Evolutionary conservation across 2,888 invertebrate species (phyloP), one percentile per base, ranked within the genome.

Genomic region (Mamestra brassicae): DNA sequence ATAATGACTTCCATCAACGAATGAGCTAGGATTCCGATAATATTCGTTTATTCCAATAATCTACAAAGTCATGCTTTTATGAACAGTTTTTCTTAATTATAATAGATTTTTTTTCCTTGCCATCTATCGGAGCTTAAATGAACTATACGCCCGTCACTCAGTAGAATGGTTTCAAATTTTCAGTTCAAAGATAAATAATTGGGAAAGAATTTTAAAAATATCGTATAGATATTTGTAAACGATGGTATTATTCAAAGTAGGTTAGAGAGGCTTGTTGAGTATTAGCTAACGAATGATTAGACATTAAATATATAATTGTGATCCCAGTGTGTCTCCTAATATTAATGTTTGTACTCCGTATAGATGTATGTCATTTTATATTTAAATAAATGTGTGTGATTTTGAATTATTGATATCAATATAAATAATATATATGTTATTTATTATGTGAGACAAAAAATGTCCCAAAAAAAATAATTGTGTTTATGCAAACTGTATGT

Each of bases 281-380:
- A 84, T 88, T 88, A 88, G 81, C 73, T 78, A 76, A 78, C 67
- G 76, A 82, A 85, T 80, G 84, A 82, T 76, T 85, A 88, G 81
- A 71, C 7, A 58, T 80, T 84, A 72, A 79, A 81, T 76, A 86
- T 80, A 85, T 90, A 85, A 88, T 90, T 92, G 92, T 93, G 93
- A 93, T 93, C 92, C 93, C 92, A 87, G 81, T 87, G 91, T 93
- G 92, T 91, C 91, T 92, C 93, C 91, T 91, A 89, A 89, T 81
- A 74, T 77, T 90, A 86, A 81, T 78, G 79, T 86, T 85, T 86
- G 81, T 87, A 87, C 80, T 87, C 84, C 85, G 74, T 67, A 63
- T 80, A 85, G 77, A 76, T 71, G 63, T 81, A 81, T 78, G 76
- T 76, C 65, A 69, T 79, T 81, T 82, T 77, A 74, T 83, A 83